phyloP scores from a whole-genome alignment of 1,140 invertebrate species.

The Caenorhabditis brenneri region DNA sequence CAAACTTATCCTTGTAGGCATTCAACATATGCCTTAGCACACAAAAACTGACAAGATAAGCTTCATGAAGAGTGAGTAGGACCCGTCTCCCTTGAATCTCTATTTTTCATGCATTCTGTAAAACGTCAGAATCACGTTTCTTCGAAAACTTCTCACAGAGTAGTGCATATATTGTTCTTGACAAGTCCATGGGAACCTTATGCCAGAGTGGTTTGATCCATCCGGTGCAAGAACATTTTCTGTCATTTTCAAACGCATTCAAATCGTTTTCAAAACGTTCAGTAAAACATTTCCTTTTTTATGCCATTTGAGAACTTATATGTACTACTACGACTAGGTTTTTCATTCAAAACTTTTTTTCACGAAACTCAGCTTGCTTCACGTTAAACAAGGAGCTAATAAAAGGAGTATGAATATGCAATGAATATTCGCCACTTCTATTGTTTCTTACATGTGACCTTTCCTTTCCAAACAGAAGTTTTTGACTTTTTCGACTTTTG shows the following conservation, averaged over 20 bases:
- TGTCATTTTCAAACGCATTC: too few species aligned
- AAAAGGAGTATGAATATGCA: constrained; percentile 22
- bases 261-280: too few species aligned
- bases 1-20: not conserved
- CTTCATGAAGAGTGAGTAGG: not conserved
- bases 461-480: not conserved
- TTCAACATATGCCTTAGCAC: not conserved
- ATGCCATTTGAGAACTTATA: too few species aligned
- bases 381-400: not conserved
- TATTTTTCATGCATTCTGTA: too few species aligned
- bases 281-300: not conserved
- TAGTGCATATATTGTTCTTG: not conserved
- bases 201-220: not conserved
- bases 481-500: not conserved
- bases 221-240: not conserved
- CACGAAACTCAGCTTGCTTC: not conserved
- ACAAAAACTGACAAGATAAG: not conserved
- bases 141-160: not conserved
- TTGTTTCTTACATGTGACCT: constrained; percentile 26
- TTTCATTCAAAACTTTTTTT: not conserved
- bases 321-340: not conserved
- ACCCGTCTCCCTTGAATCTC: too few species aligned
- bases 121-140: not conserved
- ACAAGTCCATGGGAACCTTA: constrained; percentile 8
- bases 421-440: constrained; percentile 24